Base-by-base conservation (phyloP, 1,140 invertebrate species). In the Dryas iulia region DNA sequence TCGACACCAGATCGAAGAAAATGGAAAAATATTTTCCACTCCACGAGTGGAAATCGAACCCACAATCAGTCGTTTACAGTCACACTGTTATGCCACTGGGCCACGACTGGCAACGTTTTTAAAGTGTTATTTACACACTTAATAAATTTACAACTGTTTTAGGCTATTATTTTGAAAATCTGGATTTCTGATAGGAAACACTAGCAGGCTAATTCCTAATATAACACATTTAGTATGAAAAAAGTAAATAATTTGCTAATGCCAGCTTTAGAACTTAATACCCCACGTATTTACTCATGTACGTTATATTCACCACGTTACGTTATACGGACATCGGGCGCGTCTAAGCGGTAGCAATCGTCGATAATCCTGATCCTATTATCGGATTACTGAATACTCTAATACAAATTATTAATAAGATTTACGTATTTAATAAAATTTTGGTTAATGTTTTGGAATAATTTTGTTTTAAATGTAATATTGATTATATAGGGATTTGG, bases 281-380 rank as follows among this genome's bases (percentile, higher is more conserved):
- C 6, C 18, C 39, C 14, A 47, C 21, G 21, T 47, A 21, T 47
- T 47, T 8, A 47, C 18, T 47, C 12, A 14, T 28, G 39, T 18
- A 10, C 7, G 2, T 47, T 21, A 47, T 10, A 47, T 21, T 21
- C 14, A 18, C 39, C 18, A 47, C 39, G 39, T 47, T 47, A 47
- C 39, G 39, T 47, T 47, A 47, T 8, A 18, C n/a, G 39, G 39
- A 21, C 39, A 47, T 1, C 14, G 18, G 39, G 39, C 18, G 35
- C 35, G 39, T 18, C 39, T 47, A 47, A 47, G 8, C 39, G 39
- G 3, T 47, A 47, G 39, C 14, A 18, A 47, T 47, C 21, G 39
- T 47, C 39, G 18, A 47, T 47, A 47, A 47, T 47, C 39, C 39
- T 18, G 39, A 47, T 47, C 39, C 18, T 47, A 47, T 47, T 47